phyloP scores from a whole-genome alignment of 2,888 invertebrate genomes.

The Invenusta paracnida region DNA sequence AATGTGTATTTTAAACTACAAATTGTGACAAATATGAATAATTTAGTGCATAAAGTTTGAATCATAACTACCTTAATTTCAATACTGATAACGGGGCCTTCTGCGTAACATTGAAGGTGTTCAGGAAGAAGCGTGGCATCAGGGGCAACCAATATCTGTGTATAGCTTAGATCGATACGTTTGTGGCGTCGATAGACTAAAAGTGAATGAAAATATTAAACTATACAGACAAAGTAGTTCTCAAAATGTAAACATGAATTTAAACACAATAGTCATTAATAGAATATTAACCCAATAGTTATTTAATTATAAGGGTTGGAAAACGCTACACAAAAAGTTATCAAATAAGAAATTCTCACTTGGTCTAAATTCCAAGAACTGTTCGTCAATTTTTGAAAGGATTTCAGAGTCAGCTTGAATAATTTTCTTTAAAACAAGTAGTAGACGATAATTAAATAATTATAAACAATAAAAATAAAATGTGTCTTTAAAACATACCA shows the following conservation, averaged over 20 bases:
- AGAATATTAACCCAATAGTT: too few species aligned
- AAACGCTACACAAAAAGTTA: background rate
- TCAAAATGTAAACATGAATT: too few species aligned
- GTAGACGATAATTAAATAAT: background rate
- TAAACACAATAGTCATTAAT: too few species aligned
- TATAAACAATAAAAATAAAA: background rate
- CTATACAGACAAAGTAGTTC: too few species aligned
- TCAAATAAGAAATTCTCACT: background rate
- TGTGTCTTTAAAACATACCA: background rate
- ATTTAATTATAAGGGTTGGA: background rate
- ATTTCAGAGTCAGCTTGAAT: background rate
- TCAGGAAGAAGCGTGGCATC: background rate
- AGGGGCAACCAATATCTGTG: background rate
- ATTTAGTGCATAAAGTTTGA: too few species aligned
- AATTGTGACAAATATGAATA: too few species aligned
- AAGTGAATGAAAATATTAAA: background rate
- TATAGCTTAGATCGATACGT: background rate
- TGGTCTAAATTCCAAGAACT: background rate
- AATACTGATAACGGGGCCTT: background rate
- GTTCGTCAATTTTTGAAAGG: background rate
- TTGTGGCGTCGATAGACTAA: background rate
- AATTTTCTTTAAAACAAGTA: background rate
- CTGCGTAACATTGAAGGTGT: background rate
- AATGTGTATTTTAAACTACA: too few species aligned
- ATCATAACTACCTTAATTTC: background rate